Conservation (phyloP, 2,888 invertebrate species). For the Sepioteuthis lessoniana region DNA sequence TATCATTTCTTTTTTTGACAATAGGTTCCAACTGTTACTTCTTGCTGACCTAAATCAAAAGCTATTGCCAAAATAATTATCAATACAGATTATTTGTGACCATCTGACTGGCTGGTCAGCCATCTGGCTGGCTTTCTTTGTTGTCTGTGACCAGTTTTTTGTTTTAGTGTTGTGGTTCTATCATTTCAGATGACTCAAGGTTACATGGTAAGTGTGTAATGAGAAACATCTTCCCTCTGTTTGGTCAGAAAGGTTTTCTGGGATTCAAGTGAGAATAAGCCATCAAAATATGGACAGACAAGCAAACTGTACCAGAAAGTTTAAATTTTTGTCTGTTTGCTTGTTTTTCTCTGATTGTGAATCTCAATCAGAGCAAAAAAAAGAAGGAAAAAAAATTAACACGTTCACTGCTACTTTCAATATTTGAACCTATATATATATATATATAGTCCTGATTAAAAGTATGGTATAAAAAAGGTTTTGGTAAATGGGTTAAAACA, state of each 20-base stretch:
- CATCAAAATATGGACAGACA: background rate
- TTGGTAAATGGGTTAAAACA: too few species aligned
- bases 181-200: background rate
- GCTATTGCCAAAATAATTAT: background rate
- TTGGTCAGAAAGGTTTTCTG: background rate
- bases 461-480: too few species aligned
- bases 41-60: too few species aligned
- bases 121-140: background rate
- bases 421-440: too few species aligned
- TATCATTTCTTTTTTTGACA: too few species aligned
- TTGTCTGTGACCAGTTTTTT: background rate
- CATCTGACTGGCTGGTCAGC: background rate
- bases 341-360: background rate
- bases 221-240: background rate
- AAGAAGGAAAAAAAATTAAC: background rate
- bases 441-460: too few species aligned
- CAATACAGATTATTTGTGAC: background rate
- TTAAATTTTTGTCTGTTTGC: background rate
- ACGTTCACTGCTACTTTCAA: background rate
- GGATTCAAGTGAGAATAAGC: too few species aligned
- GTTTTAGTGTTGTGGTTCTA: background rate
- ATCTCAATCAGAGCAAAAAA: too few species aligned
- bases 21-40: too few species aligned
- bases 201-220: background rate
- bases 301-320: background rate